Evolutionary conservation across 2,113 vertebrate genomes (phyloP), one percentile per base, ranked within the genome.

Genomic region (Aptenodytes patagonicus): DNA sequence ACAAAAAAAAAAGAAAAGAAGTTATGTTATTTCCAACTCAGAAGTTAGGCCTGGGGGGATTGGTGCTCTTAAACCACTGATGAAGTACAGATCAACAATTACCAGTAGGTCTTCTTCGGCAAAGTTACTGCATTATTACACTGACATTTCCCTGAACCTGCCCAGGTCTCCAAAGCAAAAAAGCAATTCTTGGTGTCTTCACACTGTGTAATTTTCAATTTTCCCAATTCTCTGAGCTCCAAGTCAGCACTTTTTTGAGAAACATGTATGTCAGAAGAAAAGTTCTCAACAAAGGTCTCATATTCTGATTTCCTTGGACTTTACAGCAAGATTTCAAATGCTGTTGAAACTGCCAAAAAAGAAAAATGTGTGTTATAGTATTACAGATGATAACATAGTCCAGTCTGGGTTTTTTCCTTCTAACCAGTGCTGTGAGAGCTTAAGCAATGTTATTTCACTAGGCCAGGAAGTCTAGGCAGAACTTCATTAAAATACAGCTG

Each of bases 251-350:
- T 97, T 97, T 96, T 93, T 97, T 77, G 47, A 94, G 85, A 97
- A 98, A 95, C 88, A 58, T 94, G 14, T 97, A 95, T 97, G 93
- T 97, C 91, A 96, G 95, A 97, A 95, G 85, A 97, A 97, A 98
- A 96, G 88, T 96, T 96, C 95, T 98, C 85, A 54, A 93, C 68
- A 51, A 54, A 95, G 62, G 80, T 95, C 95, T 98, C 95, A 93
- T 97, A 95, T 98, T 98, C 94, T 98, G 96, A 97, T 98, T 98
- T 98, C 87, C 88, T 98, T 98, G 98, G 97, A 97, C 85, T 96
- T 97, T 73, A 61, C 32, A 95, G 29, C 75, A 86, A 87, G 94
- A 95, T 96, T 97, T 97, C 79, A 95, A 97, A 95, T 91, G 86
- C 44, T 25, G 10, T 83, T 85, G 40, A 93, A 96, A 62, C 80